Base-by-base conservation (phyloP, 1,140 invertebrate species). In the Arion vulgaris region DNA sequence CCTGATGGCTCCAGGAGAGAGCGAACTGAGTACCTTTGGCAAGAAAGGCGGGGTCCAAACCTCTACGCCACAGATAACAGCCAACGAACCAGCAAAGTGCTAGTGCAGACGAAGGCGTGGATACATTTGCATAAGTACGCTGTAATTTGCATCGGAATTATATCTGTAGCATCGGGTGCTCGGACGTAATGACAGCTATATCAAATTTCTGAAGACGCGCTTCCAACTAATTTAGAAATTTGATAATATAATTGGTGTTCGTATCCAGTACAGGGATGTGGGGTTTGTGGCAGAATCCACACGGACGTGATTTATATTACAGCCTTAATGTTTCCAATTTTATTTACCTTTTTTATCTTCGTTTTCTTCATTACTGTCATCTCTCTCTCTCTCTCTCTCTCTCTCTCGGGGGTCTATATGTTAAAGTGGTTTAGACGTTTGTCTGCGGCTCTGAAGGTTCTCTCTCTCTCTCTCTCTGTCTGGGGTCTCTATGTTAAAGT, bases 81-180 rank as follows among this genome's bases (percentile, higher is more conserved):
- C 26, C 9, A 41, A 26, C 34, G 28, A 7, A 2, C 1, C 23
- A 39, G n/a, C 26, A 73, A 39, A n/a, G n/a, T n/a, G n/a, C 71
- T 26, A 11, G 4, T 13, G 11, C 23, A 49, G 71, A 49, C 38
- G 28, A 23, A n/a, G 71, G 36, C 34, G 71, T 73, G 71, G 41
- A 73, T 0, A 49, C 2, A 73, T 73, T 39, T 73, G 38, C 71
- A 73, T 73, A 73, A 73, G 71, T 73, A 38, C 36, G 1, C 38
- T 5, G 71, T 73, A 73, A 73, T 73, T 73, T 73, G 71, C 71
- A 73, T 73, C 38, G 2, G 41, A 73, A 73, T 73, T 73, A 73
- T 41, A 49, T 9, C 71, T 23, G 2, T 2, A 26, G 15, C 34
- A 26, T 73, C 71, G 4, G 71, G 1, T 34, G 39, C 38, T 19